Evolutionary conservation across 2,113 vertebrate genomes (phyloP).

Genomic region (Phycodurus eques): DNA sequence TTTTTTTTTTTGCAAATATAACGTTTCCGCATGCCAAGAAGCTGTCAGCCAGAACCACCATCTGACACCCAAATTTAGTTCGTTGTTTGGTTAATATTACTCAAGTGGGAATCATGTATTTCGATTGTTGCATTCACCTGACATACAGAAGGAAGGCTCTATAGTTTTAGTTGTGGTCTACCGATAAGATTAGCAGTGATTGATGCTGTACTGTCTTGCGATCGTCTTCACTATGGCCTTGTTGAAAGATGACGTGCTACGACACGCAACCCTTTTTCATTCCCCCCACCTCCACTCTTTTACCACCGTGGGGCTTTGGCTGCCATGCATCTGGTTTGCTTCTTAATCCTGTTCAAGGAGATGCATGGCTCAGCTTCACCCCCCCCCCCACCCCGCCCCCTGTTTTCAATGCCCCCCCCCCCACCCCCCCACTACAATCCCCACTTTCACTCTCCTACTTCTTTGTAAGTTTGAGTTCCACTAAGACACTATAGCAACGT

Average conservation of each 20-base stretch:
- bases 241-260: constrained; percentile 32
- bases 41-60: constrained; percentile 1
- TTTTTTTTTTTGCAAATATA: background rate
- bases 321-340: constrained; percentile 39
- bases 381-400: background rate
- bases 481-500: constrained; percentile 14
- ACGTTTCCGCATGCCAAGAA: background rate
- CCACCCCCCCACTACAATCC: background rate
- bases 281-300: constrained; percentile 10
- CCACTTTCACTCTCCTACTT: constrained; percentile 17
- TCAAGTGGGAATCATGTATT: background rate
- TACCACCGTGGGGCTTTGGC: constrained; percentile 37
- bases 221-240: constrained; percentile 3
- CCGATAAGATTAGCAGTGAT: constrained; percentile 51
- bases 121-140: background rate
- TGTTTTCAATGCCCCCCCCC: background rate
- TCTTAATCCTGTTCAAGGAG: constrained; percentile 43
- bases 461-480: constrained; percentile 26
- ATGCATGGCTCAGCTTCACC: constrained; percentile 54
- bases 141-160: background rate
- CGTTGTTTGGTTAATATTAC: background rate
- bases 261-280: constrained; percentile 21
- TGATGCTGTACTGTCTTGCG: constrained; percentile 27
- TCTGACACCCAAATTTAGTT: background rate
- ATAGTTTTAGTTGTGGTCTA: constrained; percentile 7